Evolutionary conservation across 2,888 invertebrate species (phyloP), one percentile per base, ranked within the genome.

Genomic region (Drosophila meridiana): DNA sequence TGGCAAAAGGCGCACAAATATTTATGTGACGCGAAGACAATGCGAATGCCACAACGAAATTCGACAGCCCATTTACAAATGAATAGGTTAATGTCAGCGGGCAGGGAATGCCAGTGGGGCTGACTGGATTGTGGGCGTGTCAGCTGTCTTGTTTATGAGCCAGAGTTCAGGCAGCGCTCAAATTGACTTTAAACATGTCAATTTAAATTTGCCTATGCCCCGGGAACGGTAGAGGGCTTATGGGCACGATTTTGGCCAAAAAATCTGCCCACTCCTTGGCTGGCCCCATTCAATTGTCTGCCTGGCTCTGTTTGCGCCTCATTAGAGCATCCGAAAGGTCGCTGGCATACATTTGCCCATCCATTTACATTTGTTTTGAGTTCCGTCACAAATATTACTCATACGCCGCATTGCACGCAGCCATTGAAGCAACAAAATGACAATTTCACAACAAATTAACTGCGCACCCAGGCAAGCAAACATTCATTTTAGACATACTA

Each of bases 391-490:
- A 73, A 82, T 73, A 88, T 86, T 83, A 89, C 88, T 82, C 82
- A 85, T 89, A 85, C 82, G 86, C 89, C 78, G 75, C 86, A 80
- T 82, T 85, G 87, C 81, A 83, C 88, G 78, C 71, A 79, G 70
- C 77, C 87, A 88, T 83, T 88, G 86, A 78, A 83, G 86, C 87
- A 82, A 86, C 83, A 78, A 87, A 87, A 87, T 76, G 90, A 86
- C 88, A 89, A 87, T 87, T 87, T 89, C 80, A 88, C 90, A 87
- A 87, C 86, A 85, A 87, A 87, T 87, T 89, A 88, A 89, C 83
- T 78, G 73, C 80, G 78, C 86, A 86, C 74, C 82, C 82, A 85
- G 76, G 76, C 86, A 80, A 61, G 64, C 79, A 69, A 65, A 80
- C 87, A 79, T 68, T 68, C 60, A 70, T 73, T 69, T 69, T 67